Base-by-base conservation (phyloP, 2,888 invertebrate species). In the Ceramica pisi region DNA sequence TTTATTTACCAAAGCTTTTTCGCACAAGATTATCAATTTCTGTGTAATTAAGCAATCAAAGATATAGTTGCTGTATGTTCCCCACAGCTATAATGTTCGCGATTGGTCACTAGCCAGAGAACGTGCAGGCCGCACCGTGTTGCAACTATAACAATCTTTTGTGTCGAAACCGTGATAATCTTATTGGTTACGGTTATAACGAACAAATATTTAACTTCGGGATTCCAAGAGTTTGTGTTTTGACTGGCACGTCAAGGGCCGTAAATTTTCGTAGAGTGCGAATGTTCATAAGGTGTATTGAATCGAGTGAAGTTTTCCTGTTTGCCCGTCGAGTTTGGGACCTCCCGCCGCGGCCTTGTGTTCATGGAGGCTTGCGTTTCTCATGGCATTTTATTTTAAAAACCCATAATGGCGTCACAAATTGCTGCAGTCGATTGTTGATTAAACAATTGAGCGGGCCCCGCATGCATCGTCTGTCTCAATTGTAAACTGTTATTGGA, bases 401-500 rank as follows among this genome's bases (percentile, higher is more conserved):
- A 89, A 88, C 84, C 78, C 83, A 74, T 86, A 86, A 87, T 78
- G 86, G 85, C 91, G 89, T 91, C 90, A 91, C 89, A 89, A 91
- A 91, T 90, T 90, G 90, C 88, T 88, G 86, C 88, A 86, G 89
- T 86, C 88, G 87, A 91, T 92, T 93, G 93, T 94, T 93, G 89
- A 94, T 94, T 92, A 93, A 92, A 94, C 95, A 94, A 93, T 91
- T 88, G 90, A 92, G 88, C 89, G 90, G 91, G 90, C 70, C 95
- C 95, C 95, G 95, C 95, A 95, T 95, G 89, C 89, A 77, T 91
- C 91, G 89, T 92, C 90, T 87, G 88, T 92, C 90, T 93, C 93
- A 94, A 95, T 95, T 95, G 94, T 92, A 91, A 92, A 93, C 92
- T 90, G 91, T 95, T 95, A 96, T 95, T 95, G 95, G 93, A 94